Evolutionary conservation across 2,888 invertebrate species (phyloP).

Genomic region (Oxytorus armatus): DNA sequence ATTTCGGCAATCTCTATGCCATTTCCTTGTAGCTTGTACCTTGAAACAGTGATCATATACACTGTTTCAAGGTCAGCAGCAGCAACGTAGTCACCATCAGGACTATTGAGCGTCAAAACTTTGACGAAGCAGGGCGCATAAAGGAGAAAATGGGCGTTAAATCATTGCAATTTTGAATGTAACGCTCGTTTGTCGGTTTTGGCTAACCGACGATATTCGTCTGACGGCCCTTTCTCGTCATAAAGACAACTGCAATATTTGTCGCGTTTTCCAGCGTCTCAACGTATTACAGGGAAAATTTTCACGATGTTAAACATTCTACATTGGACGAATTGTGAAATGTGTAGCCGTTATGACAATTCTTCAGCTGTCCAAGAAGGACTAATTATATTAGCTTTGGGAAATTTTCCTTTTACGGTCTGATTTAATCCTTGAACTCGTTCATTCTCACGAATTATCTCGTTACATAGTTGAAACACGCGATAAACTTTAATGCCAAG

Average conservation of each 20-base stretch:
- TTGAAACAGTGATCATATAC: no score
- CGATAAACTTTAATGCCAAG: constrained; percentile 19
- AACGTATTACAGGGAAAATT: neutral
- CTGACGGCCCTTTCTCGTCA: constrained; percentile 1
- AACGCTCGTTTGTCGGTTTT: neutral
- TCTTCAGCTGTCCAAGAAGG: neutral
- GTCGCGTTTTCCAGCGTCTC: neutral
- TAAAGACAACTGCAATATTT: constrained; percentile 2
- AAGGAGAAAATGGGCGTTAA: constrained; percentile 15
- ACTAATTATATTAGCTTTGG: neutral
- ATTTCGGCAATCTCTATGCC: constrained; percentile 17
- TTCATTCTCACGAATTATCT: constrained; percentile 25
- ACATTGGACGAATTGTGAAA: neutral
- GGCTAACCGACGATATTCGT: constrained; percentile 1
- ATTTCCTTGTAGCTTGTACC: constrained; percentile 18
- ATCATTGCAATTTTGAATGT: neutral
- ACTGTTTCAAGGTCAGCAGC: constrained; percentile 40
- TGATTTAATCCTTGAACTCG: neutral
- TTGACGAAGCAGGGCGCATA: constrained; percentile 5
- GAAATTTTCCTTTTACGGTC: constrained; percentile 16
- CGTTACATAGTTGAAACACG: constrained; percentile 1
- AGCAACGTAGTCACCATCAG: constrained; percentile 7
- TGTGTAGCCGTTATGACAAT: neutral
- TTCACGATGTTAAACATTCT: neutral
- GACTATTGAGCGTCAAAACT: constrained; percentile 18